Evolutionary conservation across 1,140 invertebrate species (phyloP), one percentile per base, ranked within the genome.

Genomic region (Cyrtorhinus lividipennis): DNA sequence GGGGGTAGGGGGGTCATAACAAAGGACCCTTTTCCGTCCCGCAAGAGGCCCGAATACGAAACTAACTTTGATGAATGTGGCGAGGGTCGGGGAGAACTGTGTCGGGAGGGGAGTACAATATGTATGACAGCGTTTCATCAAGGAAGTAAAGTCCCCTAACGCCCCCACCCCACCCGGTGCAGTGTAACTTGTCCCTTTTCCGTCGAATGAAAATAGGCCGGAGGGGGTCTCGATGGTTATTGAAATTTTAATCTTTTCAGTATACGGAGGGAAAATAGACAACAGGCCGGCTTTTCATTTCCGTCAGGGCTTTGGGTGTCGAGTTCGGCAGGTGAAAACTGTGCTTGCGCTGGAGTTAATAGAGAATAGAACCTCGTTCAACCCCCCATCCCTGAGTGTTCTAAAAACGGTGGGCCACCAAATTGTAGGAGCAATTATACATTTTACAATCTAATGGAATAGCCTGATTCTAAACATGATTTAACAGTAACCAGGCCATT

Each of bases 81-180:
- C 10, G 20, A 20, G 20, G 20, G 48, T 22, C 20, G 48, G 48
- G 30, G 18, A 53, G 48, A 20, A 10, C 10, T n/a, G n/a, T n/a
- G n/a, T n/a, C n/a, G n/a, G 48, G 48, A 22, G 20, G 20, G 20
- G 18, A 53, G 48, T 53, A 53, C 48, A 53, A 53, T 53, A 53
- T 53, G 48, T 53, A 53, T 53, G 48, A 53, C 48, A 53, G 48
- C 48, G 48, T 53, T 53, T 53, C 48, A 53, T 53, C 48, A 53
- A 53, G 48, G 48, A 53, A 53, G 48, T 53, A n/a, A n/a, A 20
- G 48, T 53, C 48, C 48, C 20, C 48, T 22, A 53, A 5, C 48
- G 20, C 48, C 18, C 48, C 48, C 30, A 5, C 15, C 30, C 30
- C 5, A 38, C 30, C 30, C 30, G 15, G 30, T 20, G 48, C 8